phyloP scores from a whole-genome alignment of 2,888 invertebrate genomes.

The Heliconius charithonia region DNA sequence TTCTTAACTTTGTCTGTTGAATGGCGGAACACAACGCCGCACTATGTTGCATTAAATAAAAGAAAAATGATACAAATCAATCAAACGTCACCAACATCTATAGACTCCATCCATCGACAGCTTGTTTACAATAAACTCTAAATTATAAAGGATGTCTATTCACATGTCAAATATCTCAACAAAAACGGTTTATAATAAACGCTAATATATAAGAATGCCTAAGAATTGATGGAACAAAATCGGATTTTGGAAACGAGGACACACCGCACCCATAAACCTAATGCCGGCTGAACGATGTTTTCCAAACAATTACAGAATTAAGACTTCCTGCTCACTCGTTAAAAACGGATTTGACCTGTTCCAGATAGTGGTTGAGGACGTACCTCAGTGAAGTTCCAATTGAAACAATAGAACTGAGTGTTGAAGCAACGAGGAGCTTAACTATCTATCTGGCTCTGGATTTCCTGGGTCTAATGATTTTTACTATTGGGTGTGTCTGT shows the following conservation, averaged over 20 bases:
- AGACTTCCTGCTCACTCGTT: slow-evolving; percentile 64
- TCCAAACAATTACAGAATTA: slow-evolving; percentile 77
- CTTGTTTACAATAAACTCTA: neutral
- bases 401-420: slow-evolving; percentile 21
- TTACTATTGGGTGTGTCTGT: too few relatives aligned
- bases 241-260: slow-evolving; percentile 29
- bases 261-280: slow-evolving; percentile 40
- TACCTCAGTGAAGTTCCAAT: slow-evolving; percentile 45
- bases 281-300: slow-evolving; percentile 47
- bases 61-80: neutral
- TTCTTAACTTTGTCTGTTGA: too few relatives aligned
- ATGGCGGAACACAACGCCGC: neutral
- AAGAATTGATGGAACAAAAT: slow-evolving; percentile 19
- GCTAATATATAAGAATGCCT: slow-evolving; percentile 4
- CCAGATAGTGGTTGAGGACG: slow-evolving; percentile 46
- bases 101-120: neutral
- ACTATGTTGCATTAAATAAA: neutral
- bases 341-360: slow-evolving; percentile 51
- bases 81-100: neutral
- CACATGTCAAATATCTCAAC: slow-evolving; percentile 5
- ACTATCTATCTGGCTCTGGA: neutral
- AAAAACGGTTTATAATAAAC: slow-evolving; percentile 1
- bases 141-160: neutral
- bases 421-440: neutral
- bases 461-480: neutral